Percentiles rank a stretch among this genome's conserved stretches.
phyloP scores from a whole-genome alignment of 2,797 vertebrate species.

The Hydrophis major region DNA sequence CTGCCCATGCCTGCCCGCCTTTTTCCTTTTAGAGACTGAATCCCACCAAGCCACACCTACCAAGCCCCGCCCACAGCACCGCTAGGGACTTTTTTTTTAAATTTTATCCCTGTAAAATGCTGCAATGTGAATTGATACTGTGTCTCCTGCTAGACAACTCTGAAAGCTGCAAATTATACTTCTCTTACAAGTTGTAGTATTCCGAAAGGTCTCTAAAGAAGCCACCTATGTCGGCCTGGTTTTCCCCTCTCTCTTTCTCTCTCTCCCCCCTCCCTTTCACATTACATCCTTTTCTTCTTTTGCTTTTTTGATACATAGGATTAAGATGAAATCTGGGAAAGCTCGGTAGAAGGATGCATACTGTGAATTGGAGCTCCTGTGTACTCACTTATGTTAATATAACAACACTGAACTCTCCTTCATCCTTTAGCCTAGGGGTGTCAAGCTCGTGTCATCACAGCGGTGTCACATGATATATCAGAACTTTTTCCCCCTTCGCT shows the following conservation, averaged over 20 bases:
- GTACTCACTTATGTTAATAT: neutral
- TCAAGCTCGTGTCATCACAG: too few species aligned
- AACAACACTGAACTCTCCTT: neutral
- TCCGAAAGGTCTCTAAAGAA: neutral
- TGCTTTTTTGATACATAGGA: neutral
- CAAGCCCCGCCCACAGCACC: too few species aligned
- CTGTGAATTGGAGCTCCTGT: neutral
- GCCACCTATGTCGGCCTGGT: neutral
- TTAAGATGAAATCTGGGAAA: neutral
- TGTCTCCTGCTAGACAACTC: slow-evolving; percentile 1
- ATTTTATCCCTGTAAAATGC: neutral
- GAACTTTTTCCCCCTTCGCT: too few species aligned
- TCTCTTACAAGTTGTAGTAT: neutral
- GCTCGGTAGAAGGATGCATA: neutral
- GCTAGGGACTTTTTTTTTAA: too few species aligned
- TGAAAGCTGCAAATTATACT: neutral
- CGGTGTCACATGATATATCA: too few species aligned
- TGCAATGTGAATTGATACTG: neutral
- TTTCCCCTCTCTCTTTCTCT: too few species aligned
- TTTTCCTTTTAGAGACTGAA: too few species aligned
- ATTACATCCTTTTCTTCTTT: neutral
- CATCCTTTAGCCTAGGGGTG: neutral
- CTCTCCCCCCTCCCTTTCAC: too few species aligned
- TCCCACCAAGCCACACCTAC: too few species aligned
- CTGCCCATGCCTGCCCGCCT: too few species aligned